Percentiles rank a stretch among this genome's conserved stretches.
Evolutionary conservation across 64 coral and sea anemone genomes (phyloP).

Genomic region (Montipora efflorescens): DNA sequence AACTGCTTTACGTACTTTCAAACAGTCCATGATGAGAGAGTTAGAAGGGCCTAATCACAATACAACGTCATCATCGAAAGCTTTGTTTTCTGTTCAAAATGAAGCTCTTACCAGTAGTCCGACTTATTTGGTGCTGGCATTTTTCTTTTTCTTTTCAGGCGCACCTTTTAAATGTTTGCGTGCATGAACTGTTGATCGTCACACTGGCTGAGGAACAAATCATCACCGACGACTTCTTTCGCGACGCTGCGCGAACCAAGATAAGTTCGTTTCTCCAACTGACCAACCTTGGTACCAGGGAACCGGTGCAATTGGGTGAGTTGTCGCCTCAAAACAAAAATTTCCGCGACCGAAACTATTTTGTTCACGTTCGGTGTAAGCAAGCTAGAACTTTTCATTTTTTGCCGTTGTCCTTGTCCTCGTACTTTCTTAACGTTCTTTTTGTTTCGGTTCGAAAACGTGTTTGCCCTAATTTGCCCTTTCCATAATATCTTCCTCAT

Average conservation of each 20-base stretch:
- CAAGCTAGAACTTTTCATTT: no score
- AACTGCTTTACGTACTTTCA: no score
- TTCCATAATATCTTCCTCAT: background rate
- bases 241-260: background rate
- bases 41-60: no score
- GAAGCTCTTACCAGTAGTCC: background rate
- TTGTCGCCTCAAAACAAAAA: background rate
- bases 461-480: no score
- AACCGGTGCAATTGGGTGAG: conserved; percentile 21
- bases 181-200: conserved; percentile 20
- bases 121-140: background rate
- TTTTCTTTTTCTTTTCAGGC: background rate
- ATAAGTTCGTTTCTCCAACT: conserved; percentile 35
- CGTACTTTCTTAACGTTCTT: no score
- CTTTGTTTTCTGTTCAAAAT: background rate
- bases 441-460: no score
- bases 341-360: no score
- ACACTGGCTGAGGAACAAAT: background rate
- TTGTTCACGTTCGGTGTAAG: no score
- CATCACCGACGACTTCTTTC: background rate
- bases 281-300: background rate
- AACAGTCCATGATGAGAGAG: no score
- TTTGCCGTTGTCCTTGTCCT: no score
- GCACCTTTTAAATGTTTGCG: conserved; percentile 32
- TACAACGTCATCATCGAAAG: no score